These are phyloP conservation scores for Odocoileus virginianus DNA, from an alignment of 2,113 vertebrate species.

Conservation along the genomic window DNA sequence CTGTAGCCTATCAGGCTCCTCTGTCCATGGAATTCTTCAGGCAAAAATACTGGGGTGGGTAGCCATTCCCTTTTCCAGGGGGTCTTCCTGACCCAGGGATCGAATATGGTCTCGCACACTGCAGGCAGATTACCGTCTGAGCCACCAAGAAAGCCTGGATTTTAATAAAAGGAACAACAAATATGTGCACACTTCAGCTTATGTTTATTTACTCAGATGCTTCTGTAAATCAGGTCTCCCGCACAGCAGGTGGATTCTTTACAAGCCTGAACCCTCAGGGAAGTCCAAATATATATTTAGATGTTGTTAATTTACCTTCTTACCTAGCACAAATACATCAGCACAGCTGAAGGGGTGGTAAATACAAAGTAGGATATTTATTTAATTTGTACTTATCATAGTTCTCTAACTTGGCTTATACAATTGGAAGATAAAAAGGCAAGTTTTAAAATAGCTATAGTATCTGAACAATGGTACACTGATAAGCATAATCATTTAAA, in stretches of 20 bases:
- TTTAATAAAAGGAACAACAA: neutral
- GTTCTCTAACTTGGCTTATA: neutral
- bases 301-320: neutral
- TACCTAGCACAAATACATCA: neutral
- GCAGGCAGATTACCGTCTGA: neutral
- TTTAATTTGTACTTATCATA: neutral
- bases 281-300: neutral
- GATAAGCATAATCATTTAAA: neutral
- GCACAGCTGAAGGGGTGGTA: neutral
- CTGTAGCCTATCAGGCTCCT: neutral
- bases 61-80: neutral
- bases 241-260: fast-evolving
- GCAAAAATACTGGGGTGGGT: neutral
- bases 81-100: neutral
- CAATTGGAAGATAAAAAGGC: neutral
- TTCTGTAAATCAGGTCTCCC: neutral
- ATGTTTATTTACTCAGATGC: neutral
- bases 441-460: neutral
- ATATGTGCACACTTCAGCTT: neutral
- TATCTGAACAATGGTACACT: neutral
- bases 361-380: neutral
- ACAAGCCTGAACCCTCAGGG: neutral
- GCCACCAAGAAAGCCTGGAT: neutral
- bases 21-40: neutral
- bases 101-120: neutral